Evolutionary conservation across 2,888 invertebrate genomes (phyloP), one percentile per base, ranked within the genome.

Genomic region (Baronia brevicornis): DNA sequence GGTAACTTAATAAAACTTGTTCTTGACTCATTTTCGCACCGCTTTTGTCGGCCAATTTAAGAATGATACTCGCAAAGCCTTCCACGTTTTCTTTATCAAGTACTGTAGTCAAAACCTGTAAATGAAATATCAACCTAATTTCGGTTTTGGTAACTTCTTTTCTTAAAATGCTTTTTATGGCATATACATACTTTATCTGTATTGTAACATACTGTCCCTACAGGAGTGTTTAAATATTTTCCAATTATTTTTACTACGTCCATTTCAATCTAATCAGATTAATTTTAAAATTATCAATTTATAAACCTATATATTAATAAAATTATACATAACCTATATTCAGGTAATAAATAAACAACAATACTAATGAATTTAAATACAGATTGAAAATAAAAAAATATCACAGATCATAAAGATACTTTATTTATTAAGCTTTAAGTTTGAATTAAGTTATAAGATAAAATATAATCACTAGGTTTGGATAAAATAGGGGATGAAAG

Each of bases 51-150:
- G 79, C 78, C 39, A 88, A 50, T 22, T 61, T 58, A 15, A 84
- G 60, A 6, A 88, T 60, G 33, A 88, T 87, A 5, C 78, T 85
- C n/a, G 84, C 84, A 68, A 88, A 60, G 47, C 89, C 60, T 68
- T 69, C 60, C 47, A 84, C 38, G 60, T 63, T 85, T 60, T 64
- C 73, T 60, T 64, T 85, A 51, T 65, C 67, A 29, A 58, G 46
- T 11, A 65, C 78, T 48, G 60, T 84, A 3, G 79, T 86, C 24
- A 87, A 56, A 39, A 87, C 77, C 88, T 88, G 44, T 33, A 25
- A 39, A 37, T n/a, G 1, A 28, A 19, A 4, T 6, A 2, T 6
- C 6, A 12, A 4, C 7, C 8, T 5, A 5, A 12, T 4, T 7
- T 11, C 7, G n/a, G 13, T 3, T 10, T 4, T 6, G 5, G 2